Conservation (phyloP, 2,888 invertebrate species). For the Diplolepis rosae region DNA sequence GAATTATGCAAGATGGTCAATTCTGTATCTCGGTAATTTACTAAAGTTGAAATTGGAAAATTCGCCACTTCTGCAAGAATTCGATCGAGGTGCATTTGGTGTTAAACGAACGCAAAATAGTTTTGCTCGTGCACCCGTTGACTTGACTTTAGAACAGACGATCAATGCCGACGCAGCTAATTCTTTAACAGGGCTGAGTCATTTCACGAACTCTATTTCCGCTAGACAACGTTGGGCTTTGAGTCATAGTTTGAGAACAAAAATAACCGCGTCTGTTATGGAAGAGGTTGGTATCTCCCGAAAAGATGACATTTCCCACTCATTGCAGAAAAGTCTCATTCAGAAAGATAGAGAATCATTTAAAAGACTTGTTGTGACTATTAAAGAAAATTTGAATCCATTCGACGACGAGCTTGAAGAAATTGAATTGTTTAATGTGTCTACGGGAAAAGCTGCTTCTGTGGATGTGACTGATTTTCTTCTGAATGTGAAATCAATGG, state of each 20-base stretch:
- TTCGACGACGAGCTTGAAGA: constrained; percentile 50
- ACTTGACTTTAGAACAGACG: too few relatives aligned
- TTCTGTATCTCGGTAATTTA: not conserved
- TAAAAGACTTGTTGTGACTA: constrained; percentile 48
- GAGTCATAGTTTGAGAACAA: constrained; percentile 61
- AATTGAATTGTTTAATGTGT: constrained; percentile 56
- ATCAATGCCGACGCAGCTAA: too few relatives aligned
- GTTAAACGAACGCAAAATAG: too few relatives aligned
- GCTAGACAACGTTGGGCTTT: too few relatives aligned
- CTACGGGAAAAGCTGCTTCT: constrained; percentile 62
- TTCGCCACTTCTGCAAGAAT: constrained; percentile 38
- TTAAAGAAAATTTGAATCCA: constrained; percentile 52
- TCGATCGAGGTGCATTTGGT: too few relatives aligned
- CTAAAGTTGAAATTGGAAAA: not conserved
- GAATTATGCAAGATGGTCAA: constrained; percentile 3
- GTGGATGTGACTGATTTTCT: constrained; percentile 57
- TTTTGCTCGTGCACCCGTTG: too few relatives aligned
- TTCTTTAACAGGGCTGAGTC: too few relatives aligned
- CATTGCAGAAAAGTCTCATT: constrained; percentile 47
- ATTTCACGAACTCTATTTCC: too few relatives aligned
- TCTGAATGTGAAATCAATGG: constrained; percentile 52
- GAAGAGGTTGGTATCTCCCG: constrained; percentile 48
- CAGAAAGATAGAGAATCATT: constrained; percentile 50
- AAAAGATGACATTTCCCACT: constrained; percentile 56
- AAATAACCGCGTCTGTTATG: constrained; percentile 49